These are phyloP conservation scores for Spodoptera picta DNA, from an alignment of 2,888 invertebrate species.

Conservation along the genomic window DNA sequence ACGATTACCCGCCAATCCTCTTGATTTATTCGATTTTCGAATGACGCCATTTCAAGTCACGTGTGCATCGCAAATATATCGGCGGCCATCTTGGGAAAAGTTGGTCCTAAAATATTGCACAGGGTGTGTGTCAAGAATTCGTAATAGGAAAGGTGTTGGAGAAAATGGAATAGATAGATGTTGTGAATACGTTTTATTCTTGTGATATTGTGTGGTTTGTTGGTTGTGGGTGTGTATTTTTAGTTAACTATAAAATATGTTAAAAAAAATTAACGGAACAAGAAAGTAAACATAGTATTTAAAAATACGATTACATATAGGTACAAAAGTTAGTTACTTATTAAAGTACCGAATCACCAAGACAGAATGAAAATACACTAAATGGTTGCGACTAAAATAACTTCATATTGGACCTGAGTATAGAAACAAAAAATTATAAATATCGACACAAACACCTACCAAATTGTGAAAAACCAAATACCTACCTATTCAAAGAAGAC, in stretches of 20 bases:
- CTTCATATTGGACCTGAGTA: too few species aligned
- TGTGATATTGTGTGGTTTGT: background rate
- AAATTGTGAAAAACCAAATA: too few species aligned
- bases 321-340: too few species aligned
- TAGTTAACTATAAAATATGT: background rate
- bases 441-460: too few species aligned
- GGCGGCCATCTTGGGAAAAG: constrained; percentile 54
- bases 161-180: constrained; percentile 11
- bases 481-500: too few species aligned
- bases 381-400: too few species aligned
- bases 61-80: constrained; percentile 77
- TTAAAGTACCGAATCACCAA: too few species aligned
- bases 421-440: too few species aligned
- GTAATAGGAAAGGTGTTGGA: constrained; percentile 1
- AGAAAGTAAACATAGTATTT: too few species aligned
- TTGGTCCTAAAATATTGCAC: constrained; percentile 53
- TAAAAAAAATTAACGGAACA: too few species aligned
- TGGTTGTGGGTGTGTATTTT: background rate
- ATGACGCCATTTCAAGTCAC: constrained; percentile 82
- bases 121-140: constrained; percentile 57
- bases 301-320: too few species aligned
- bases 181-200: background rate
- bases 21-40: constrained; percentile 84
- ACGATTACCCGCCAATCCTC: constrained; percentile 84
- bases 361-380: too few species aligned